phyloP scores from a whole-genome alignment of 2,888 invertebrate species.

The Standfussiana lucernea region DNA sequence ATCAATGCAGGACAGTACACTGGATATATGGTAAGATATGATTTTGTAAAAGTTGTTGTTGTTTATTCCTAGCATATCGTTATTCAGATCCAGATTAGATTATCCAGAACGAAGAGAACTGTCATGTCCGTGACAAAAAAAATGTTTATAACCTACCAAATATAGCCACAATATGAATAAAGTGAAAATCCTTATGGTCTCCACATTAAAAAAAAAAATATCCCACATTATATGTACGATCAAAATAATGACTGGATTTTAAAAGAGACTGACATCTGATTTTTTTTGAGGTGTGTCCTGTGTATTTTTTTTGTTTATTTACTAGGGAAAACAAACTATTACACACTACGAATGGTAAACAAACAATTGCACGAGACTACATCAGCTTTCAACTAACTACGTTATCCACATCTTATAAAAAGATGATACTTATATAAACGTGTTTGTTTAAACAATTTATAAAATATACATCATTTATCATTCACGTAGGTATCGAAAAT shows the following conservation, averaged over 20 bases:
- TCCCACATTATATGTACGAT: no score
- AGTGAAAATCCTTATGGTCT: background rate
- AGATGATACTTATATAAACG: no score
- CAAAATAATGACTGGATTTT: background rate
- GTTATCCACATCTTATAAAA: no score
- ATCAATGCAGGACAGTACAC: slow-evolving; percentile 91
- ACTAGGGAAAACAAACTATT: no score
- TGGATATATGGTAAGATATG: slow-evolving; percentile 79
- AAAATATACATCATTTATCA: background rate
- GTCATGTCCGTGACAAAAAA: background rate
- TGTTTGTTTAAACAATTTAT: background rate
- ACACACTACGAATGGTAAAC: no score
- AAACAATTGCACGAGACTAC: no score
- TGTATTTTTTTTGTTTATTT: no score
- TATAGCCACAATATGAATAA: no score
- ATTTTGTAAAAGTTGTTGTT: background rate
- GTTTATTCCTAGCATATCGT: background rate
- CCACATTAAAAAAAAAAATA: no score
- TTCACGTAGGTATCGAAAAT: background rate
- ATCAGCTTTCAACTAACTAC: no score
- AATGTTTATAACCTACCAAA: no score
- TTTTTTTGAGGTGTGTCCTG: background rate
- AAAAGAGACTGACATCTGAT: background rate
- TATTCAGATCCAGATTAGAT: background rate
- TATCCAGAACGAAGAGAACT: background rate